Percentiles rank a stretch among this genome's conserved stretches.
Conservation (phyloP, 1,140 invertebrate genomes). For the Pararge aegeria region DNA sequence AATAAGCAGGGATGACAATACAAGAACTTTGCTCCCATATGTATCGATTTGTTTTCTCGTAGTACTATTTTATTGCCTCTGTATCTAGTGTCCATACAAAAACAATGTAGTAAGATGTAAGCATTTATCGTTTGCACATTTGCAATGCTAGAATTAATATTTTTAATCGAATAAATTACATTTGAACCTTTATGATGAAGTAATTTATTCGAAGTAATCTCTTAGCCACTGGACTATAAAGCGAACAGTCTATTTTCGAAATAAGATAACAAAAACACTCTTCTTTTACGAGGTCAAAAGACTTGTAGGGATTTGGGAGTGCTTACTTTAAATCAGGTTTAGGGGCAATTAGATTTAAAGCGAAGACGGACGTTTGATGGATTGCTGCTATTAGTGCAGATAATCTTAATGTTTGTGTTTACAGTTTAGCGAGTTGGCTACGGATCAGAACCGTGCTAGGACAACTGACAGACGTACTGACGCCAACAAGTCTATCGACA, state of each 20-base stretch:
- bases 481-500: constrained; percentile 22
- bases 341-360: constrained; percentile 15
- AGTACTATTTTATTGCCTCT: too few relatives aligned
- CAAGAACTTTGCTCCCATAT: too few relatives aligned
- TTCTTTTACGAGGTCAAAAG: constrained; percentile 12
- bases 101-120: too few relatives aligned
- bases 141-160: too few relatives aligned
- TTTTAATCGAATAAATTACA: too few relatives aligned
- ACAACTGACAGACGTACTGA: constrained; percentile 27
- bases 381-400: constrained; percentile 22
- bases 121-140: too few relatives aligned
- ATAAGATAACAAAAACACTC: neutral
- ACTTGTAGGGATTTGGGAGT: constrained; percentile 15
- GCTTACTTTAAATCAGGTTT: constrained; percentile 17
- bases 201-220: too few relatives aligned
- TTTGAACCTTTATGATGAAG: too few relatives aligned
- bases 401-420: constrained; percentile 37
- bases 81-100: too few relatives aligned
- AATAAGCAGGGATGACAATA: too few relatives aligned
- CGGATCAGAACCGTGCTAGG: constrained; percentile 29
- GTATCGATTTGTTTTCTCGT: too few relatives aligned
- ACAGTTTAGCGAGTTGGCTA: constrained; percentile 33
- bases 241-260: constrained; percentile 6
- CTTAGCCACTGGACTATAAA: neutral
- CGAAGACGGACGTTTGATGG: constrained; percentile 22